These are phyloP conservation scores for Hippocampus guttulatus DNA, from an alignment of 2,113 vertebrate species.

Conservation along the genomic window DNA sequence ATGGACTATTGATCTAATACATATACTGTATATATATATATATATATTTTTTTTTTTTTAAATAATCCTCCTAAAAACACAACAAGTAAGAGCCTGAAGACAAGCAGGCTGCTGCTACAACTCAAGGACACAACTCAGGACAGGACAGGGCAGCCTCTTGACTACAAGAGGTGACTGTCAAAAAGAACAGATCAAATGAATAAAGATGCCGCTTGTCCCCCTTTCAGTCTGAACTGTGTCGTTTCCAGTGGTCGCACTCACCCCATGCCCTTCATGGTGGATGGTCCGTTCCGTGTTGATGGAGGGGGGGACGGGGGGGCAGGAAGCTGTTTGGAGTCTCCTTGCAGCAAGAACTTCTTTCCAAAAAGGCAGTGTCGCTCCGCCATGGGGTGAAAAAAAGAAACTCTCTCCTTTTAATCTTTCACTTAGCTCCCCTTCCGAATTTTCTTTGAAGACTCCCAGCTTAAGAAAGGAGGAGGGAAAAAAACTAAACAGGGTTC, in stretches of 20 bases:
- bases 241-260: constrained; percentile 64
- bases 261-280: constrained; percentile 73
- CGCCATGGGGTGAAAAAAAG: constrained; percentile 47
- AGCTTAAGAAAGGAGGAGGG: constrained; percentile 32
- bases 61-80: neutral
- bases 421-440: constrained; percentile 39
- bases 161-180: constrained; percentile 10
- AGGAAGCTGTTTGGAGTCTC: constrained; percentile 56
- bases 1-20: neutral
- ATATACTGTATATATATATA: too few relatives aligned
- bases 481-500: constrained; percentile 26
- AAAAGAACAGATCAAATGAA: neutral
- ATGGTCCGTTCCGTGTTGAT: constrained; percentile 44
- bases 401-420: constrained; percentile 33
- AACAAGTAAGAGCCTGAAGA: constrained; percentile 22
- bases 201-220: neutral
- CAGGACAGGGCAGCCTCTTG: constrained; percentile 32
- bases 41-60: neutral
- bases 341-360: constrained; percentile 38
- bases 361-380: constrained; percentile 58
- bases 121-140: constrained; percentile 47
- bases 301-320: neutral
- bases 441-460: constrained; percentile 90
- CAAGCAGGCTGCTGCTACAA: constrained; percentile 20
- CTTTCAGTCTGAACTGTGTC: neutral